These are phyloP conservation scores for Dolichoris vasculosae DNA, from an alignment of 1,140 invertebrate genomes.

Conservation along the genomic window DNA sequence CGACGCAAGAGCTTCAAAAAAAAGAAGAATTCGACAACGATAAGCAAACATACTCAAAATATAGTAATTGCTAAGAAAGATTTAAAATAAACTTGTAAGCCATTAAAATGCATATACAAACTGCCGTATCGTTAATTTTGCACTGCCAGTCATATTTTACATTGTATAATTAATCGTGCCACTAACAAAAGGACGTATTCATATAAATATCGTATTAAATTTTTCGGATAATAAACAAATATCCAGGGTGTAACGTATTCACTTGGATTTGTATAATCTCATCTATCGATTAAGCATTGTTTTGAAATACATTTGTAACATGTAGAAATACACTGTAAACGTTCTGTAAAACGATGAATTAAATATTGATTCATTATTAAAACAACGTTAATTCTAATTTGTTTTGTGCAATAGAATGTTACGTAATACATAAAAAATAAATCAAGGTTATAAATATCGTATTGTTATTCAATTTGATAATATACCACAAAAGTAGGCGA, in stretches of 20 bases:
- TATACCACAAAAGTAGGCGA: slow-evolving; percentile 15
- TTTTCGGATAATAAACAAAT: slow-evolving; percentile 23
- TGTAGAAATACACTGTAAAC: slow-evolving; percentile 48
- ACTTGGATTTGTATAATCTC: slow-evolving; percentile 18
- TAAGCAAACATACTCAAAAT: slow-evolving; percentile 46
- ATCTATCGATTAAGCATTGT: slow-evolving; percentile 44
- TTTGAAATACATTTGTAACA: slow-evolving; percentile 47
- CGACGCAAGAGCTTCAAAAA: slow-evolving; percentile 40
- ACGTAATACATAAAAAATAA: slow-evolving; percentile 45
- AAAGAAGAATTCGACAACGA: slow-evolving; percentile 27
- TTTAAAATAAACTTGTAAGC: slow-evolving; percentile 25
- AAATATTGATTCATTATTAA: slow-evolving; percentile 45
- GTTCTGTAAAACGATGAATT: slow-evolving; percentile 42
- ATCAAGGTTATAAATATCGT: slow-evolving; percentile 45
- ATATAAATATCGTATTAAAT: slow-evolving; percentile 28
- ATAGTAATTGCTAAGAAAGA: slow-evolving; percentile 38
- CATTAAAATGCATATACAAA: not conserved
- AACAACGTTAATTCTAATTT: slow-evolving; percentile 43
- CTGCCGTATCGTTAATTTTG: slow-evolving; percentile 30
- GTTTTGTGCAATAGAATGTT: slow-evolving; percentile 40
- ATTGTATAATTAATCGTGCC: slow-evolving; percentile 26
- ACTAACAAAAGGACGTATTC: slow-evolving; percentile 21
- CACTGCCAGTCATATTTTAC: slow-evolving; percentile 50
- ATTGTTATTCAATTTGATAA: slow-evolving; percentile 45
- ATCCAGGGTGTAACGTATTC: not conserved